phyloP scores from a whole-genome alignment of 2,888 invertebrate genomes.

The Sisyra terminalis region DNA sequence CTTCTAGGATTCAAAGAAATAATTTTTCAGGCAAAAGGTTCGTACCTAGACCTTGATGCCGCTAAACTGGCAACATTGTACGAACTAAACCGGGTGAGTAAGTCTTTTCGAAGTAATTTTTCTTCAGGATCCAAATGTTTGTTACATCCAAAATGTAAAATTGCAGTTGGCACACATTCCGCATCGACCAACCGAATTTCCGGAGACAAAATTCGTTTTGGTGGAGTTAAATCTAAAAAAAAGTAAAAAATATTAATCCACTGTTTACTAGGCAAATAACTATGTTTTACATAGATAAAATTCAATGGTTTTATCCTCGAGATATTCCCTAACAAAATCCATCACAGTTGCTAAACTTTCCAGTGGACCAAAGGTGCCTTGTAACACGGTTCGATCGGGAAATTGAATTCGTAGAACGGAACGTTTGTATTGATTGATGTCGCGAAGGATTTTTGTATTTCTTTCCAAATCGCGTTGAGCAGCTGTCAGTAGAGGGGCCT shows the following conservation, averaged over 20 bases:
- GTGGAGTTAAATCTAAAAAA: slow-evolving; percentile 64
- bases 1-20: too few species aligned
- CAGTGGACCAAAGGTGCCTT: slow-evolving; percentile 65
- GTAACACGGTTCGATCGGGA: slow-evolving; percentile 70
- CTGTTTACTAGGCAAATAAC: slow-evolving; percentile 2
- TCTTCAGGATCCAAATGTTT: slow-evolving; percentile 22
- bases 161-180: slow-evolving; percentile 61
- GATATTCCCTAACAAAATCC: slow-evolving; percentile 55
- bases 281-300: slow-evolving; percentile 66
- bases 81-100: slow-evolving; percentile 42
- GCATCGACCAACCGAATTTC: slow-evolving; percentile 49
- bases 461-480: slow-evolving; percentile 41
- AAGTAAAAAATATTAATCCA: slow-evolving; percentile 2
- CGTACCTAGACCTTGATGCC: slow-evolving; percentile 49
- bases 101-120: slow-evolving; percentile 38
- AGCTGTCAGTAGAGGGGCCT: slow-evolving; percentile 55
- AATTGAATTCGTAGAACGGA: slow-evolving; percentile 74
- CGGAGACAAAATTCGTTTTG: slow-evolving; percentile 48
- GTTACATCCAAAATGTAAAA: slow-evolving; percentile 51
- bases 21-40: too few species aligned
- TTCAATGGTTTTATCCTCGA: slow-evolving; percentile 42
- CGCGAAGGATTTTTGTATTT: slow-evolving; percentile 34
- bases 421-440: slow-evolving; percentile 51
- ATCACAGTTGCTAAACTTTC: slow-evolving; percentile 55
- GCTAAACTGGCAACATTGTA: slow-evolving; percentile 49